phyloP scores from a whole-genome alignment of 2,113 vertebrate species.

The Nerophis lumbriciformis region DNA sequence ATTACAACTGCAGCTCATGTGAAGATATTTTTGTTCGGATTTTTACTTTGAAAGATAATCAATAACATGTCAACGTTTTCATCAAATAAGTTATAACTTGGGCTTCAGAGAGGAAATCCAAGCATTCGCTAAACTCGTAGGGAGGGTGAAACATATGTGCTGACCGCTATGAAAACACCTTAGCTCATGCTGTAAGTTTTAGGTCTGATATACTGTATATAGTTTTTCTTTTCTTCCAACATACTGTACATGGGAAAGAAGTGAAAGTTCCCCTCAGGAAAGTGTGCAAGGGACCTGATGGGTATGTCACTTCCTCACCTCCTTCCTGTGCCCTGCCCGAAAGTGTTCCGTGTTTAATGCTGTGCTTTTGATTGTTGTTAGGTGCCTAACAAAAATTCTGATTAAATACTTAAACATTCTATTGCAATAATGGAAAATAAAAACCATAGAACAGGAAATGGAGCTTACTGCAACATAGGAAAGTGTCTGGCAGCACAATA shows the following conservation, averaged over 20 bases:
- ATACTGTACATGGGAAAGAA: conserved; percentile 40
- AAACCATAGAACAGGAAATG: not conserved
- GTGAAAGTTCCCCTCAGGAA: conserved; percentile 61
- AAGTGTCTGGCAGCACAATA: too few species aligned
- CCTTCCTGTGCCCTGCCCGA: conserved; percentile 53
- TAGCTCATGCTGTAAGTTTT: conserved; percentile 48
- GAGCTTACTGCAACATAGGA: too few species aligned
- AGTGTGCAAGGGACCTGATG: conserved; percentile 62
- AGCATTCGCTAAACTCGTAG: conserved; percentile 22
- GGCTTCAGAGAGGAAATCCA: conserved; percentile 16
- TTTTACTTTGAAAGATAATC: not conserved
- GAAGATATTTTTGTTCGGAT: not conserved
- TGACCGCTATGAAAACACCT: conserved; percentile 54
- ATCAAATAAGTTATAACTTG: conserved; percentile 4
- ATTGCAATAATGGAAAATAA: too few species aligned
- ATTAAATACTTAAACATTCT: not conserved
- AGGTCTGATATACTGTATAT: not conserved
- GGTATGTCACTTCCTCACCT: conserved; percentile 43
- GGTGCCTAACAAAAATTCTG: conserved; percentile 39
- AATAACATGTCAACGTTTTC: not conserved
- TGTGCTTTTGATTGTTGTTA: conserved; percentile 67
- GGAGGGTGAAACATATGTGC: conserved; percentile 36
- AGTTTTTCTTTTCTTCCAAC: conserved; percentile 42
- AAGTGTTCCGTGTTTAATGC: conserved; percentile 53
- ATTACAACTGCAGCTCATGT: not conserved